Conservation (phyloP, 23 tunicate species). For the Trididemnum nubilum region DNA sequence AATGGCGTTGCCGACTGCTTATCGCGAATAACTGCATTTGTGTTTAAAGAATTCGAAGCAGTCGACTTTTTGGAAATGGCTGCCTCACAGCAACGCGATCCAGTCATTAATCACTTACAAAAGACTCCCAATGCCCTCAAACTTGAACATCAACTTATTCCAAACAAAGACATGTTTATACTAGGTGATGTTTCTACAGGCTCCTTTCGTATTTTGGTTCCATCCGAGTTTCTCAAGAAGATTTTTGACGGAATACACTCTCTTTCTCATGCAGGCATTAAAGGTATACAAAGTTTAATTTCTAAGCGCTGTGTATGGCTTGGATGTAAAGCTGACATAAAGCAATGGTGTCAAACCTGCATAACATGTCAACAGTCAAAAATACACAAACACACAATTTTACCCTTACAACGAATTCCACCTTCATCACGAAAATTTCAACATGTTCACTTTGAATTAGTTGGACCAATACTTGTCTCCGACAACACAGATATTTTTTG, state of each 20-base stretch:
- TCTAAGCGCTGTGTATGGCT: slow-evolving; percentile 31
- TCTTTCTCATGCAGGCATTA: slow-evolving; percentile 32
- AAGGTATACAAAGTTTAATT: slow-evolving; percentile 19
- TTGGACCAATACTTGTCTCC: slow-evolving; percentile 42
- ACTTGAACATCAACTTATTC: background rate
- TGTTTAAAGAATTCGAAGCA: background rate
- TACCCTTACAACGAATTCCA: background rate
- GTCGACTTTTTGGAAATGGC: slow-evolving; percentile 5
- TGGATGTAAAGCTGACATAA: background rate
- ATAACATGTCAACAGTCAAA: slow-evolving; percentile 36
- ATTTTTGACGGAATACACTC: slow-evolving; percentile 6
- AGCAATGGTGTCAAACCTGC: slow-evolving; percentile 18
- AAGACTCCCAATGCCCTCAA: background rate
- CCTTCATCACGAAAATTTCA: slow-evolving; percentile 8
- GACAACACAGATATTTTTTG: slow-evolving; percentile 17
- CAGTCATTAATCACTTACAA: background rate
- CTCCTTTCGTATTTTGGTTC: slow-evolving; percentile 12
- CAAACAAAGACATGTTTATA: background rate
- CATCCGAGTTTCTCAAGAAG: background rate
- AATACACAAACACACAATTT: background rate
- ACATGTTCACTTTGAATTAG: slow-evolving; percentile 35
- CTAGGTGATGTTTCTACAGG: slow-evolving; percentile 32
- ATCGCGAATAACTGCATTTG: background rate
- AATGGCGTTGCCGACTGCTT: background rate
- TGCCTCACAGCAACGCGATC: background rate